A percentile compares a stretch with the other conserved stretches of the same genome.
phyloP scores from a whole-genome alignment of 2,888 invertebrate species.

The Gastrophysa polygoni region DNA sequence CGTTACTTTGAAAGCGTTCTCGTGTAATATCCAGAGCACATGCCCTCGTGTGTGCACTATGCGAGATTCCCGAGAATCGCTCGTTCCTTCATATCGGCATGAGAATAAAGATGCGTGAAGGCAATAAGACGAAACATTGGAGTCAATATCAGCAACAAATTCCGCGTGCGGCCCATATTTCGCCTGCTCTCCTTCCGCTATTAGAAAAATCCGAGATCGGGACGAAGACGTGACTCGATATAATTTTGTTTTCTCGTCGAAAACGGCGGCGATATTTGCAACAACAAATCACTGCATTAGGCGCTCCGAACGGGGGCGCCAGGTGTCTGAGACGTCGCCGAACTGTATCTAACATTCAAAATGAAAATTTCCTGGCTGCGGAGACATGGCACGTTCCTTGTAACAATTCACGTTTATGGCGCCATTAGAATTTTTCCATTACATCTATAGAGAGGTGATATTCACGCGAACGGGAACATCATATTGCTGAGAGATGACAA shows the following conservation, averaged over 20 bases:
- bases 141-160: neutral
- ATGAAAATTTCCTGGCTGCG: conserved; percentile 26
- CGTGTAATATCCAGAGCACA: neutral
- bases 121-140: neutral
- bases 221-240: conserved; percentile 24
- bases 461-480: conserved; percentile 21
- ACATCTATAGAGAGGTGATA: conserved; percentile 23
- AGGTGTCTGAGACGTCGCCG: conserved; percentile 28
- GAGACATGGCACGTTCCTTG: conserved; percentile 30
- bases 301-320: conserved; percentile 20
- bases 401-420: conserved; percentile 32
- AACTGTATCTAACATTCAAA: conserved; percentile 30
- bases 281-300: conserved; percentile 30
- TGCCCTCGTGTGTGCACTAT: neutral
- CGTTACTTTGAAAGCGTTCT: too few relatives aligned
- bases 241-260: conserved; percentile 24
- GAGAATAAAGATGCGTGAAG: neutral
- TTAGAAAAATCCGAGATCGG: neutral
- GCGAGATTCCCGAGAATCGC: neutral
- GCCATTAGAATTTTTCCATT: conserved; percentile 30
- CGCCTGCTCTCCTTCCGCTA: neutral
- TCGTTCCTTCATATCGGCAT: neutral
- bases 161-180: neutral
- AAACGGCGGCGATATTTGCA: conserved; percentile 30
- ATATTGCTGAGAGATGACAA: too few relatives aligned